Evolutionary conservation across 2,113 vertebrate species (phyloP).

Genomic region (Plotosus lineatus): DNA sequence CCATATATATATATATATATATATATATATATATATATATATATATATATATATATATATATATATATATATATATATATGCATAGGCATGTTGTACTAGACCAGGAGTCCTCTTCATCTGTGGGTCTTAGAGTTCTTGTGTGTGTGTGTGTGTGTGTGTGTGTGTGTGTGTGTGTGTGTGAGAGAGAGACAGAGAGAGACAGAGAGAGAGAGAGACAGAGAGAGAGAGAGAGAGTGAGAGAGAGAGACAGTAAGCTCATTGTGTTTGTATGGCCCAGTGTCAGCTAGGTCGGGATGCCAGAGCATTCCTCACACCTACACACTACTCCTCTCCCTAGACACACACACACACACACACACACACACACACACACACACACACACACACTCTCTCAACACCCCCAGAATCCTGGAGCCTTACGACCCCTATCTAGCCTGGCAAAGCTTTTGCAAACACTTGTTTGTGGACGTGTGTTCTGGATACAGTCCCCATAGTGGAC

Average conservation of each 20-base stretch:
- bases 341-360: slow-evolving; percentile 16
- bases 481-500: neutral
- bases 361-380: slow-evolving; percentile 57
- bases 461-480: too few species aligned
- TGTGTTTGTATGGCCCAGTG: slow-evolving; percentile 42
- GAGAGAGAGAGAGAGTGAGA: too few species aligned
- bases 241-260: slow-evolving; percentile 50
- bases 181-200: too few species aligned
- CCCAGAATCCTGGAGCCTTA: neutral
- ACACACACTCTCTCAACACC: neutral
- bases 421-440: neutral
- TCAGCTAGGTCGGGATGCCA: slow-evolving; percentile 39
- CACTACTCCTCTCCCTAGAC: slow-evolving; percentile 29
- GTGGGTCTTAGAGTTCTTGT: slow-evolving; percentile 11
- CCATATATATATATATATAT: too few species aligned
- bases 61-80: too few species aligned
- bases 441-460: slow-evolving; percentile 13
- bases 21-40: too few species aligned
- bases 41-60: too few species aligned
- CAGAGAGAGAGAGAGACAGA: too few species aligned
- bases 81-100: neutral
- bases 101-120: neutral
- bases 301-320: slow-evolving; percentile 60
- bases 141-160: slow-evolving; percentile 14
- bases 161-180: slow-evolving; percentile 18